phyloP scores from a whole-genome alignment of 2,113 vertebrate genomes.

The Kryptolebias marmoratus region DNA sequence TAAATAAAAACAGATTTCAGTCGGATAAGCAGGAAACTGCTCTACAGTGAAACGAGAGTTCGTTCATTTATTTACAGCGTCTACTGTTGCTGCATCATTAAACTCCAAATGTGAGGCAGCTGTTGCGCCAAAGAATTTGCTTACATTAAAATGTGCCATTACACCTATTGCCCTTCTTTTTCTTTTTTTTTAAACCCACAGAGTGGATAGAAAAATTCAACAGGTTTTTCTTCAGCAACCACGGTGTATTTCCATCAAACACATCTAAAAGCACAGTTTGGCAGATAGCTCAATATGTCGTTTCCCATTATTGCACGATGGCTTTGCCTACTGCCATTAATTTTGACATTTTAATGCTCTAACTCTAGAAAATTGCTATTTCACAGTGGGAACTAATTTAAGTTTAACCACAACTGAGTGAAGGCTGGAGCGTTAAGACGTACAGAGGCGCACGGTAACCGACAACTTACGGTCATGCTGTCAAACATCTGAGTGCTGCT shows the following conservation, averaged over 20 bases:
- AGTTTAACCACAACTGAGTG: neutral
- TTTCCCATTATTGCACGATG: neutral
- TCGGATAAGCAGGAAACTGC: conserved; percentile 14
- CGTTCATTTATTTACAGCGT: conserved; percentile 20
- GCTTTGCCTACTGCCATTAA: neutral
- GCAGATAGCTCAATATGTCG: neutral
- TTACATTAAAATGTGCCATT: conserved; percentile 6
- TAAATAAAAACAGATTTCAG: conserved; percentile 10
- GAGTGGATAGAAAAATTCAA: neutral
- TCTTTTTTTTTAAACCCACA: neutral
- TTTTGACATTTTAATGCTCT: neutral
- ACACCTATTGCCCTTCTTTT: neutral
- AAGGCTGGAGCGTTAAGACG: neutral
- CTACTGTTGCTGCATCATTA: conserved; percentile 17
- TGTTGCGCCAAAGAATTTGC: conserved; percentile 2
- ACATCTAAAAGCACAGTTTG: neutral
- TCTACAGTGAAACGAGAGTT: conserved; percentile 11
- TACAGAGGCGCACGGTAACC: neutral
- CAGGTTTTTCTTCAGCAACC: neutral
- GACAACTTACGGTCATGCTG: conserved; percentile 90
- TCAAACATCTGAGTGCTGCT: conserved; percentile 91
- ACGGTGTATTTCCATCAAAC: neutral
- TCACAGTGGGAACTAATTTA: neutral
- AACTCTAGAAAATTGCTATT: neutral
- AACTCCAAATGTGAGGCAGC: conserved; percentile 21